Evolutionary conservation across 2,888 invertebrate genomes (phyloP), one percentile per base, ranked within the genome.

Genomic region (Tanytarsus gracilentus): DNA sequence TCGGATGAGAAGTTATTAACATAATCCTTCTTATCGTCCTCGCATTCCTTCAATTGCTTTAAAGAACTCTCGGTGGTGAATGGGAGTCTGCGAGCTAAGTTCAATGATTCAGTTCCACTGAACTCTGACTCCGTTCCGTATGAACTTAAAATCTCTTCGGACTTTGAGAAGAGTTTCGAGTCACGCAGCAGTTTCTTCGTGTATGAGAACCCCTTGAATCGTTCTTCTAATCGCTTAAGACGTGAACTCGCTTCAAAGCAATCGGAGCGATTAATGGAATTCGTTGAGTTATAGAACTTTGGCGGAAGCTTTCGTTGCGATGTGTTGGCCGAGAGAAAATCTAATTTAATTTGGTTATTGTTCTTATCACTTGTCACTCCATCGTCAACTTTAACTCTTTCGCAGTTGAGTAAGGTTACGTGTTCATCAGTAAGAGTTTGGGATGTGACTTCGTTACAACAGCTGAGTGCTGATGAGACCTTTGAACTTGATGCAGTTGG

Each of bases 151-250:
- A 60, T 60, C 36, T 60, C 60, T 25, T 60, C 60, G 26, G 60
- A 60, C 29, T 60, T 60, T 7, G 60, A 60, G 36, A 60, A 60
- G 33, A 60, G 25, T n/a, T 60, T 60, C 14, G 60, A 60, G 39
- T 39, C 50, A 14, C 58, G 39, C 18, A 63, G 26, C 7, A 64
- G 52, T 60, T 63, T 63, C 26, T 63, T 64, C 5, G 63, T 63
- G 40, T 52, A 61, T 14, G 62, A 53, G 26, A 65, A 63, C 51
- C 69, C 70, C 66, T 71, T 70, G 66, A 72, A 72, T 66, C 72
- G 70, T 64, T 73, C 71, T 67, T 78, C 77, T 59, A 78, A 68
- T 61, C 76, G 72, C 66, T 77, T 77, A 61, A 79, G 67, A 52
- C 78, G 71, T 59, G 75, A 75, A 65, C 73, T 74, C 50, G 73